A percentile compares a stretch with the other conserved stretches of the same genome.
Conservation (phyloP, 2,797 vertebrate species). For the Poliocrania exsul region DNA sequence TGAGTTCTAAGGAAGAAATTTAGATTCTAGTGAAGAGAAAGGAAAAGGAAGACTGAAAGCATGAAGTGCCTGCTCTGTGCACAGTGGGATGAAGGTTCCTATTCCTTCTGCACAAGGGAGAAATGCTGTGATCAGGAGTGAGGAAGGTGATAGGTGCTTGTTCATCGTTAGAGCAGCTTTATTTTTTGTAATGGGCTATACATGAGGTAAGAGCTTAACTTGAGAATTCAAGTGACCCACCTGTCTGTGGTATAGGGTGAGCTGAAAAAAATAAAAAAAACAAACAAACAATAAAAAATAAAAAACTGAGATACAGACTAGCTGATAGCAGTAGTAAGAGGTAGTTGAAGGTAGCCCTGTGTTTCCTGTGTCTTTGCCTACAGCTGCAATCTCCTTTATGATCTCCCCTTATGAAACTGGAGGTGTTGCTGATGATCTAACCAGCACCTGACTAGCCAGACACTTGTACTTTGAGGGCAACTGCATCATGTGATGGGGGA, state of each 20-base stretch:
- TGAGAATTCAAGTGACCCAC: not conserved
- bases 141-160: not conserved
- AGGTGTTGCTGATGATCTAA: constrained; percentile 45
- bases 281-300: too few relatives aligned
- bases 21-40: not conserved
- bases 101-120: not conserved
- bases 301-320: not conserved
- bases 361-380: not conserved
- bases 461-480: not conserved
- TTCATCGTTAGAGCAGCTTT: not conserved
- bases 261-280: too few relatives aligned
- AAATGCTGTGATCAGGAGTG: not conserved
- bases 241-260: not conserved
- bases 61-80: not conserved
- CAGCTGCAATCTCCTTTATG: not conserved
- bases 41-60: not conserved
- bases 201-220: not conserved
- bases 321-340: not conserved
- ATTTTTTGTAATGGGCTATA: not conserved
- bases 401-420: constrained; percentile 33
- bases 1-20: not conserved
- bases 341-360: not conserved
- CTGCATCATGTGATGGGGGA: not conserved
- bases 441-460: constrained; percentile 5
- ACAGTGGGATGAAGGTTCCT: not conserved